phyloP scores from a whole-genome alignment of 2,113 vertebrate genomes.

The Andinoacara biseriatus region DNA sequence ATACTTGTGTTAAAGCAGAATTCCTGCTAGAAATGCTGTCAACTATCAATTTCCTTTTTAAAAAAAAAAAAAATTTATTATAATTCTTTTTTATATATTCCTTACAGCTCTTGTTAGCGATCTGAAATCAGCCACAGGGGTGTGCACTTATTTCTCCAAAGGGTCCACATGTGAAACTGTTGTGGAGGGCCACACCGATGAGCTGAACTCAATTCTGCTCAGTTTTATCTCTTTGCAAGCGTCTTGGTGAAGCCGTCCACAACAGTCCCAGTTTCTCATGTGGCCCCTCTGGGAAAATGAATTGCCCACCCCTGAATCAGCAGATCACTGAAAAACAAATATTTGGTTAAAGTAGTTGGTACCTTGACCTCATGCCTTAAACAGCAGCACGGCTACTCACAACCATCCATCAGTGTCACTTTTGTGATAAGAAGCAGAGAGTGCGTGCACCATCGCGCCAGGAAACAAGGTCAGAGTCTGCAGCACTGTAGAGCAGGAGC shows the following conservation, averaged over 20 bases:
- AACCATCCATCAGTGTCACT: constrained; percentile 65
- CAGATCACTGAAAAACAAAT: constrained; percentile 7
- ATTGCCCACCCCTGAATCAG: background rate
- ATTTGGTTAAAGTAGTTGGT: constrained; percentile 52
- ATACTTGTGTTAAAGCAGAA: constrained; percentile 16
- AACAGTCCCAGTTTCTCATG: background rate
- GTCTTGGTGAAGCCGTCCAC: background rate
- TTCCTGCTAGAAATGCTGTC: background rate
- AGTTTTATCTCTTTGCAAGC: background rate
- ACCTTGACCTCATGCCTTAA: constrained; percentile 57
- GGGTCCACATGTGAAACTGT: background rate
- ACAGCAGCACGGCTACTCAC: constrained; percentile 44
- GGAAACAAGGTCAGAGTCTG: constrained; percentile 68
- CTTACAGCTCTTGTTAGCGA: background rate
- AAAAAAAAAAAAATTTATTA: too few species aligned
- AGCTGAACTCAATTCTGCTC: background rate
- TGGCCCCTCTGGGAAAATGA: background rate
- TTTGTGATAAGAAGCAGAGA: constrained; percentile 65
- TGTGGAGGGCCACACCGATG: background rate
- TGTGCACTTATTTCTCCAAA: background rate
- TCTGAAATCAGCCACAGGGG: constrained; percentile 13
- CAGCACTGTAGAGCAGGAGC: background rate
- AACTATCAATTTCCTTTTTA: background rate
- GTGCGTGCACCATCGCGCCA: constrained; percentile 60
- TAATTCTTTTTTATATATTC: background rate